Base-by-base conservation (phyloP, 2,113 vertebrate species). In the Bagarius yarrelli region DNA sequence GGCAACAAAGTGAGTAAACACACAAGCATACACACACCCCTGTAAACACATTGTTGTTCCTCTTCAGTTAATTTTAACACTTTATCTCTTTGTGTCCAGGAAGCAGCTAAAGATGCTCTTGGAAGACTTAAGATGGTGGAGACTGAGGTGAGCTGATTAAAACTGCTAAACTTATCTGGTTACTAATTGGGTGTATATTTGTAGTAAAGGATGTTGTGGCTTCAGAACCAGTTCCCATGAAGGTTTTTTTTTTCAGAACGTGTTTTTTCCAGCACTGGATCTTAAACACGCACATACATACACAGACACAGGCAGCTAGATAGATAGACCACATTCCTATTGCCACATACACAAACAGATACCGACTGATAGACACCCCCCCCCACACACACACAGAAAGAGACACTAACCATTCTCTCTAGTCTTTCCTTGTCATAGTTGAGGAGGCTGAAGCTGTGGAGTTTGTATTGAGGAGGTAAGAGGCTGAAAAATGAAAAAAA, bases 401-500 rank as follows among this genome's bases (percentile, higher is more conserved):
- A 25, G 32, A 64, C 0, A 36, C 23, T 50, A 53, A 96, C 96
- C 94, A 95, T 97, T 81, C 91, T 93, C 83, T 97, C 95, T 70
- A 95, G 81, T 23, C 93, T 93, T 73, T 97, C 95, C 84, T 90
- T 93, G 87, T 97, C 95, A 1, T 94, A 93, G 87, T 92, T 90
- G 78, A 97, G 91, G 63, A 96, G 92, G 0, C 93, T 96, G 88
- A 96, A 94, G 88, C 95, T 95, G 86, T 95, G 93, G 76, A 96
- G 89, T 59, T 93, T 91, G 81, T 91, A 93, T 84, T 90, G 90
- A 0, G 91, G 78, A 13, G 94, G 86, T 19, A 92, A 89, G 47
- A 11, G 90, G 83, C 40, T 88, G 76, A 72, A 27, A 55, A 63
- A 69, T 27, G 27, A 47, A n/a, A 69, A 8, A 32, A 55, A 9